A percentile compares a stretch with the other conserved stretches of the same genome.
These are phyloP conservation scores for Falco biarmicus DNA, from an alignment of 2,797 vertebrate genomes.

Conservation along the genomic window DNA sequence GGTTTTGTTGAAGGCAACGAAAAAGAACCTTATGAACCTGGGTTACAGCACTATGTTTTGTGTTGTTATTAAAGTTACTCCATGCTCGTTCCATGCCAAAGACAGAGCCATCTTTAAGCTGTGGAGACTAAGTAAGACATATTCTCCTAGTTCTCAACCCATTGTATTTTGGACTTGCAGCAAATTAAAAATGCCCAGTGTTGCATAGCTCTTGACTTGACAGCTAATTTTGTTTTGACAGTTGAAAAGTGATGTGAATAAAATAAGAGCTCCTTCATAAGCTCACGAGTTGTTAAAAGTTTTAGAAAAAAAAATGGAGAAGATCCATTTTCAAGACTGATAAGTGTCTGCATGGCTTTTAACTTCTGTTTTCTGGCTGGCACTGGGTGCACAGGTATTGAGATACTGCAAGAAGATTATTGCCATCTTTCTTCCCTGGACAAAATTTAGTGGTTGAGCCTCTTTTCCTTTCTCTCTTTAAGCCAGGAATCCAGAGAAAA, in stretches of 20 bases:
- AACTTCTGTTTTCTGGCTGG: background rate
- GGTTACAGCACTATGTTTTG: slow-evolving; percentile 8
- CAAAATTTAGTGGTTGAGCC: background rate
- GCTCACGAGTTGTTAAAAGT: background rate
- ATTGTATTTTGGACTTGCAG: background rate
- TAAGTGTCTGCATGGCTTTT: background rate
- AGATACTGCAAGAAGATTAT: background rate
- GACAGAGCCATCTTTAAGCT: background rate
- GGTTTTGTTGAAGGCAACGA: slow-evolving; percentile 64
- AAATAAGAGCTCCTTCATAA: background rate
- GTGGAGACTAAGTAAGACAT: background rate
- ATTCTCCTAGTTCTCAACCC: background rate
- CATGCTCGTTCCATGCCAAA: background rate
- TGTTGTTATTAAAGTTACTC: slow-evolving; percentile 31
- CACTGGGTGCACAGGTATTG: background rate
- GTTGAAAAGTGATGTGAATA: background rate
- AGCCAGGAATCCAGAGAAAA: background rate
- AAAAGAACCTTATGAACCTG: slow-evolving; percentile 48
- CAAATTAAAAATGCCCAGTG: background rate
- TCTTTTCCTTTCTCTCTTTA: background rate
- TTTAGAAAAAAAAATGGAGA: background rate
- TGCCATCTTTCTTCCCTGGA: background rate
- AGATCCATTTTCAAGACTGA: background rate
- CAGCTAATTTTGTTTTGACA: background rate
- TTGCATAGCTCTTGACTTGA: background rate